These are phyloP conservation scores for Hylaea fasciaria DNA, from an alignment of 2,888 invertebrate genomes.

Conservation along the genomic window DNA sequence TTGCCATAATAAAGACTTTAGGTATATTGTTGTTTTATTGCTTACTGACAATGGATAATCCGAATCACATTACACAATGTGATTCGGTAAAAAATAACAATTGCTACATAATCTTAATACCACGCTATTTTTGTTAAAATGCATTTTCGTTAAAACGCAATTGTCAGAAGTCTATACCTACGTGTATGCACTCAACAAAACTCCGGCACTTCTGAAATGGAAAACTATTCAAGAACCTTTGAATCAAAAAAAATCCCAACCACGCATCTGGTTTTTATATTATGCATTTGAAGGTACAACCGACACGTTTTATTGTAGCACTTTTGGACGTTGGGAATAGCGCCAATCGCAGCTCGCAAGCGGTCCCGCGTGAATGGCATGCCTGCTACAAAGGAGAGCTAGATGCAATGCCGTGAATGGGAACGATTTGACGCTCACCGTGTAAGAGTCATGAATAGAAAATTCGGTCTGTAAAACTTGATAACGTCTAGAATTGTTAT, in stretches of 20 bases:
- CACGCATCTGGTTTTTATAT: not conserved
- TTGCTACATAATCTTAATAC: too few species aligned
- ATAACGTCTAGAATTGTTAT: too few species aligned
- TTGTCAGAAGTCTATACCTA: too few species aligned
- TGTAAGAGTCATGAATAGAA: conserved; percentile 31
- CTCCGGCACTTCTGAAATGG: too few species aligned
- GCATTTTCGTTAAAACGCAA: too few species aligned
- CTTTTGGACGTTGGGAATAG: conserved; percentile 45
- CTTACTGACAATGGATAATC: not conserved
- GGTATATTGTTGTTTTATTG: not conserved
- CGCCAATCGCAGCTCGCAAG: conserved; percentile 38
- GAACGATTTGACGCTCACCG: conserved; percentile 39
- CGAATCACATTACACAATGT: too few species aligned
- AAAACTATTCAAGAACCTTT: too few species aligned
- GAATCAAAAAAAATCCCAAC: too few species aligned
- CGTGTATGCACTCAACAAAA: too few species aligned
- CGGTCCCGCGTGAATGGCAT: conserved; percentile 51
- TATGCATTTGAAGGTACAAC: conserved; percentile 30
- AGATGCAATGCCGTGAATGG: conserved; percentile 47
- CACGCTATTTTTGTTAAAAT: too few species aligned
- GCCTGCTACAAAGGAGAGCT: conserved; percentile 57
- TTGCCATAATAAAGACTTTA: conserved; percentile 15
- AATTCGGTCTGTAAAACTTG: too few species aligned
- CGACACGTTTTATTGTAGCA: conserved; percentile 44
- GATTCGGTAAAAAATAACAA: too few species aligned